phyloP scores from a whole-genome alignment of 2,113 vertebrate genomes.

The Calypte anna region DNA sequence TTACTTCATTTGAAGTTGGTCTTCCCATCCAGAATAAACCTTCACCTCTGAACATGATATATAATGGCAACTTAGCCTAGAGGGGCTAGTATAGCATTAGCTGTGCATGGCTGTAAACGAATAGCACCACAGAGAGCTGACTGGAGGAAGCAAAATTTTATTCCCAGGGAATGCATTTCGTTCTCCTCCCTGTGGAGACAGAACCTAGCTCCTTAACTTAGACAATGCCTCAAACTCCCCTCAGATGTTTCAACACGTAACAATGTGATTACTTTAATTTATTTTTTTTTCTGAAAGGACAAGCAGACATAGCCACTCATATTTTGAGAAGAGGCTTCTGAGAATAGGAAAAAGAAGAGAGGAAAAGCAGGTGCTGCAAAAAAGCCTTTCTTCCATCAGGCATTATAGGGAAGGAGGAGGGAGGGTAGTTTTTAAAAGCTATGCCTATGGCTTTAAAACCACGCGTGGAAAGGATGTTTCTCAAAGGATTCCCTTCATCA shows the following conservation, averaged over 20 bases:
- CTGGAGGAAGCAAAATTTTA: background rate
- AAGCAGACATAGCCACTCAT: background rate
- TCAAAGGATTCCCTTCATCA: conserved; percentile 19
- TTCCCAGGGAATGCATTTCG: background rate
- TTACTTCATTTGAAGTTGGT: background rate
- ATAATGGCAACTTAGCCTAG: background rate
- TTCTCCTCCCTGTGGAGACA: background rate
- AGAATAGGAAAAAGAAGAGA: background rate
- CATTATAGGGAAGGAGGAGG: background rate
- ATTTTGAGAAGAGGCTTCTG: background rate
- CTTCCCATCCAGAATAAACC: background rate
- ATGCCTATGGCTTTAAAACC: background rate
- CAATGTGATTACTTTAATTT: background rate
- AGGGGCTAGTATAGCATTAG: background rate
- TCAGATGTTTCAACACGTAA: background rate
- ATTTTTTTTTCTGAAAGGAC: background rate
- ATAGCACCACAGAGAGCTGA: background rate
- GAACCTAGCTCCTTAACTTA: background rate
- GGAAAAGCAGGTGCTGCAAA: background rate
- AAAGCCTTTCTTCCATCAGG: background rate
- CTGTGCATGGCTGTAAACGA: background rate
- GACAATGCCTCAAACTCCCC: background rate
- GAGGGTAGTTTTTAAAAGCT: background rate
- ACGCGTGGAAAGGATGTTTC: background rate
- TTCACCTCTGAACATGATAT: background rate